These are phyloP conservation scores for Pipistrellus pygmaeus DNA, from an alignment of 2,797 vertebrate species.

Conservation along the genomic window DNA sequence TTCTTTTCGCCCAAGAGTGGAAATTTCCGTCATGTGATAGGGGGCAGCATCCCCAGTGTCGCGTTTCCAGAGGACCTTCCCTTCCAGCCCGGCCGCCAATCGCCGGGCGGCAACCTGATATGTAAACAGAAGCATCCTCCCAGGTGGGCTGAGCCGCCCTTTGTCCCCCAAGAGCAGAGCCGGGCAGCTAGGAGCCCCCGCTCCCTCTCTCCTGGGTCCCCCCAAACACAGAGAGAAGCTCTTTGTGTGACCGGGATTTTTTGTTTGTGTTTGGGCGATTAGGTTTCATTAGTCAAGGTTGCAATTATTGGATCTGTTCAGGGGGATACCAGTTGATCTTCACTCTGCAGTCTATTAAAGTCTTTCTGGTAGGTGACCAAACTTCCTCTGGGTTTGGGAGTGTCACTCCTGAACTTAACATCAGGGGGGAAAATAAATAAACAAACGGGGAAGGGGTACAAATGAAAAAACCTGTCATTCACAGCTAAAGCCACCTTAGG, in stretches of 20 bases:
- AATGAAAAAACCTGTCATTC: not conserved
- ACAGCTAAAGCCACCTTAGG: not conserved
- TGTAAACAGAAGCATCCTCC: conserved; percentile 74
- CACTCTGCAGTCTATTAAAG: not conserved
- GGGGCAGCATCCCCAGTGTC: conserved; percentile 84
- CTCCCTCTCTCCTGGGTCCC: not conserved
- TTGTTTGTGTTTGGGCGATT: not conserved
- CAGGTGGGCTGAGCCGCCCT: conserved; percentile 74
- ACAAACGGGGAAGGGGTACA: not conserved
- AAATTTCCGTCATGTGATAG: conserved; percentile 85
- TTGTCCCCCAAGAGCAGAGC: not conserved
- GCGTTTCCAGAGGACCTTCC: conserved; percentile 82
- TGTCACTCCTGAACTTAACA: not conserved
- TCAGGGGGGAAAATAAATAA: not conserved
- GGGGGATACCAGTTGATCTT: not conserved
- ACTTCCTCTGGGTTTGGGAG: not conserved
- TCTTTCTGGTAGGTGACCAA: not conserved
- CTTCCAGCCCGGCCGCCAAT: conserved; percentile 79
- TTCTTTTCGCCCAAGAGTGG: conserved; percentile 80
- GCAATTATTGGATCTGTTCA: not conserved
- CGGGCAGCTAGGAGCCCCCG: not conserved
- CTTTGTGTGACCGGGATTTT: not conserved
- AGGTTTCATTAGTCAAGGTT: not conserved
- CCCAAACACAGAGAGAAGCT: not conserved
- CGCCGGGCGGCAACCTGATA: conserved; percentile 78